Evolutionary conservation across 1,140 invertebrate species (phyloP).

Genomic region (Phymorhynchus buccinoides): DNA sequence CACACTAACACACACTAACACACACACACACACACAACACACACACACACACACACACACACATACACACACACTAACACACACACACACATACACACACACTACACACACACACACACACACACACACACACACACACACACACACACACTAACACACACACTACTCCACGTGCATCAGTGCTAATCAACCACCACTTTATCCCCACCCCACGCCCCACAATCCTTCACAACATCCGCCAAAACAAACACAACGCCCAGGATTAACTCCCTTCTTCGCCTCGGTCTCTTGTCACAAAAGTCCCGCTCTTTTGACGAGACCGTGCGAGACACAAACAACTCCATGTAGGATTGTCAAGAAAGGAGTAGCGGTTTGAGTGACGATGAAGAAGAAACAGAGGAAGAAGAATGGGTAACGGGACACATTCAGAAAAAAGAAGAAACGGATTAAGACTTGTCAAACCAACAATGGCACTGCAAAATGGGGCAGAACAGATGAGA

Average conservation of each 20-base stretch:
- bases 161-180: background rate
- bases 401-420: conserved; percentile 8
- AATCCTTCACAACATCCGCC: too few relatives aligned
- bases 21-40: too few relatives aligned
- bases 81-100: too few relatives aligned
- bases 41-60: too few relatives aligned
- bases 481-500: background rate
- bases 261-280: conserved; percentile 24
- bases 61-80: too few relatives aligned
- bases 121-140: too few relatives aligned
- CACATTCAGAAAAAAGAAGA: too few relatives aligned
- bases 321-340: conserved; percentile 31
- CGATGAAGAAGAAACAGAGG: background rate
- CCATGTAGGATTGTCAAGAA: background rate
- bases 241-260: background rate
- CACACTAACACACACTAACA: too few relatives aligned
- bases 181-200: background rate
- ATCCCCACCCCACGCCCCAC: background rate
- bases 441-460: too few relatives aligned
- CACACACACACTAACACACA: too few relatives aligned
- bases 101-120: too few relatives aligned
- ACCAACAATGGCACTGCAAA: too few relatives aligned
- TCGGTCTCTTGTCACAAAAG: background rate
- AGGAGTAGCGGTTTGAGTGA: background rate
- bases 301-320: conserved; percentile 18